Evolutionary conservation across 2,797 vertebrate genomes (phyloP), one percentile per base, ranked within the genome.

Genomic region (Rachycentron canadum): DNA sequence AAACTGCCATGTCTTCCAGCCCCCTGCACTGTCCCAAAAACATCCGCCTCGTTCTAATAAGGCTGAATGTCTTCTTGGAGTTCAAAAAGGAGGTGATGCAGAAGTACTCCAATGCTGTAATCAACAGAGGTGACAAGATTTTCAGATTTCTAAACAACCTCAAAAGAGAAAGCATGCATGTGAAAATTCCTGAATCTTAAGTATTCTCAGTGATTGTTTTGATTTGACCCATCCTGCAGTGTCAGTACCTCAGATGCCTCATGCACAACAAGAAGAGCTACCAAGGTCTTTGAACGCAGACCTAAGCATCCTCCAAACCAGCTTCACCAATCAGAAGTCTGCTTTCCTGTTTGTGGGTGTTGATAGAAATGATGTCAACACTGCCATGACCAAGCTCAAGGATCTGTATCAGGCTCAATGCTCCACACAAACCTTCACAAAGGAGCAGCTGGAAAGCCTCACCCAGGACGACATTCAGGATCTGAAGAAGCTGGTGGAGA

Each of bases 11-110:
- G 0, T 67, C 47, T 3, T 65, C 68, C 43, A 13, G 11, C n/a
- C 55, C 38, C 52, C 41, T 86, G 1, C 0, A 0, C 4, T 32
- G 3, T 63, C 73, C 94, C 52, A 78, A 67, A 0, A 45, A 43
- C 43, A 82, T 95, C 53, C 91, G 78, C 2, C 76, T 95, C 0
- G 21, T 94, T 65, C 59, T 93, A 26, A 28, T 79, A 0, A 90
- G 86, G 45, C 89, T 89, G 0, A 12, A 86, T 0, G 86, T 92
- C 21, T 94, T 93, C 76, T 56, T 88, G 68, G 80, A 53, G 0
- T 95, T 95, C 47, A 88, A 91, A 77, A 26, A 76, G 9, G 23
- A 80, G 50, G 86, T 88, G 23, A 53, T 40, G 23, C 67, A 82
- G 3, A 70, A 73, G 30, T 92, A 90, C 72, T n/a, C 72, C n/a